Evolutionary conservation across 2,888 invertebrate genomes (phyloP), one percentile per base, ranked within the genome.

Genomic region (Rotaria macrura): DNA sequence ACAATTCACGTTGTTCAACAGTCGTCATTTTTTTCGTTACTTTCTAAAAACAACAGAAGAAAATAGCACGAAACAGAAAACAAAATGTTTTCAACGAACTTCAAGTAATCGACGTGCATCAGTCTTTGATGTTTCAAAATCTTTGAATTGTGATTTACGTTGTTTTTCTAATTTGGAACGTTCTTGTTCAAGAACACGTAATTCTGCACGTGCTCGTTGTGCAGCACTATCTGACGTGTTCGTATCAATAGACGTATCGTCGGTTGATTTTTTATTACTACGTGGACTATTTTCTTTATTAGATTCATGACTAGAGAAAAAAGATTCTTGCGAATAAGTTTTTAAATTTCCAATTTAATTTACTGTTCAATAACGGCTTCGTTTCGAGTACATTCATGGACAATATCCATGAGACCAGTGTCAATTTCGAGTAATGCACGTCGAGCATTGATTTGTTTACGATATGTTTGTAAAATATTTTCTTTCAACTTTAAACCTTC

Each of bases 401-500:
- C 95, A 84, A 96, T 92, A 3, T 95, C 95, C 87, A 96, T 91
- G 85, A 96, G 92, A 89, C 95, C 95, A 88, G 95, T 95, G 91
- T 97, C 96, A 20, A 96, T 93, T 90, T 96, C 96, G 93, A 97
- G 94, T 47, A 97, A 92, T 85, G 94, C 84, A 65, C 89, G 92
- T 88, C 96, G 93, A 57, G 96, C 91, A 87, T 95, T 94, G 95
- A 96, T 96, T 91, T 96, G 96, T 88, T 95, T 95, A 89, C 95
- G 95, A 90, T 96, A 96, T 0, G 95, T 94, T 0, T 94, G 93
- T 10, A 96, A 94, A 83, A 96, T 95, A 88, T 95, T 94, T 88
- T 95, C 95, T 65, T 95, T 93, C 38, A 96, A 91, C 84, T 90
- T 90, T 40, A 86, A 38, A 47, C 74, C 55, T 57, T 86, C 86